A percentile compares a stretch with the other conserved stretches of the same genome.
Evolutionary conservation across 2,797 vertebrate genomes (phyloP).

Genomic region (Sebastes dallii): DNA sequence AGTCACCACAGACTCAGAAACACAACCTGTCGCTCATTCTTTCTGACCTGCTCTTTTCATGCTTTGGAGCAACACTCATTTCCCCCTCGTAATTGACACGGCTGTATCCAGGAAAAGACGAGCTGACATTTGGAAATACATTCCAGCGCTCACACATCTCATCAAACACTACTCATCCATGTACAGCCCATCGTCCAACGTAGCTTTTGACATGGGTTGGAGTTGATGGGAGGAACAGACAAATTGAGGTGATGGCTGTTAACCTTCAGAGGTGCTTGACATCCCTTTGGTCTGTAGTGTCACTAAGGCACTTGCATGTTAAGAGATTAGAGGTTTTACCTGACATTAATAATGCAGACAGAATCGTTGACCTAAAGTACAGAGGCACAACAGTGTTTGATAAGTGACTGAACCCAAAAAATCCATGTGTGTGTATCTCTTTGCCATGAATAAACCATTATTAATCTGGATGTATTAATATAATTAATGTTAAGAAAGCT

Average conservation of each 20-base stretch:
- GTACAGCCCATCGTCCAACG: constrained; percentile 5
- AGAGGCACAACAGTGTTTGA: constrained; percentile 12
- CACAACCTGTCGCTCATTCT: background rate
- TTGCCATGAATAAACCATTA: background rate
- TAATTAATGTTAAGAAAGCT: background rate
- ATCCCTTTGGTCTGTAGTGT: constrained; percentile 28
- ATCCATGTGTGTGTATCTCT: background rate
- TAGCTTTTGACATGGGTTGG: constrained; percentile 56
- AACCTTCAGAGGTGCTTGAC: constrained; percentile 63
- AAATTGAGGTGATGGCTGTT: constrained; percentile 66
- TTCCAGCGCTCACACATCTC: constrained; percentile 49
- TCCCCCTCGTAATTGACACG: constrained; percentile 30
- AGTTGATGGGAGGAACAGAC: constrained; percentile 52
- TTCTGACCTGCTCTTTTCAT: background rate
- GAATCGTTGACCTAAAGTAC: constrained; percentile 16
- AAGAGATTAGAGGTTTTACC: constrained; percentile 36
- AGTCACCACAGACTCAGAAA: constrained; percentile 2
- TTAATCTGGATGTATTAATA: background rate
- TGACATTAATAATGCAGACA: constrained; percentile 46
- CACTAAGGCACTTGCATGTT: constrained; percentile 1
- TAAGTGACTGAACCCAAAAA: background rate
- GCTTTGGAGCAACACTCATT: background rate
- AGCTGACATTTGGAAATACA: constrained; percentile 62
- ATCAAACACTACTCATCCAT: constrained; percentile 61
- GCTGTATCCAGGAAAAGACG: constrained; percentile 36